Base-by-base conservation (phyloP, 2,797 vertebrate species). In the Sebastes cheni region DNA sequence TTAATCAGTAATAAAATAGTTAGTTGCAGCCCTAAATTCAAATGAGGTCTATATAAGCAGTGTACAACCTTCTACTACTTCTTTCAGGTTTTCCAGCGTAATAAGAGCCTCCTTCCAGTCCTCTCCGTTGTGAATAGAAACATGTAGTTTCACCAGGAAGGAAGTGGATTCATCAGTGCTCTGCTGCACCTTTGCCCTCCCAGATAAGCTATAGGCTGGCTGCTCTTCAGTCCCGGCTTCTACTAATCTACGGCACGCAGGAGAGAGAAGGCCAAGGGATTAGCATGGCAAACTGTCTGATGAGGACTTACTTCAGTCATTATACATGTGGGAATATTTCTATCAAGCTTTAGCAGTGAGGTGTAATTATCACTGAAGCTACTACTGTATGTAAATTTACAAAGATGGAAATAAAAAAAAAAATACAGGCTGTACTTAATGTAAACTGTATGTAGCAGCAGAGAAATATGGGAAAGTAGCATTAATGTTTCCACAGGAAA, bases 401-500 rank as follows among this genome's bases (percentile, higher is more conserved):
- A 1, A 30, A 25, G 9, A 59, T 8, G 16, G 7, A 23, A 60
- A 60, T 13, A 42, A 61, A n/a, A 6, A n/a, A 4, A 66, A 30
- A 34, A 36, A 16, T 3, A 20, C 12, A 39, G 4, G n/a, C 67
- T 13, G 29, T 1, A 3, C 23, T 34, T 52, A 5, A 61, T 64
- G 52, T 55, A 6, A 6, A 4, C 5, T 54, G 29, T 30, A 2
- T n/a, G 23, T 22, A 56, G 80, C 72, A 68, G 64, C 50, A 61
- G 61, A 54, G 59, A 65, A 68, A 72, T 65, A 74, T 52, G 59
- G 67, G 67, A 61, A 74, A 34, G 72, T 2, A 50, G 70, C 65
- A 62, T 64, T 86, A 36, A 65, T 84, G 46, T 89, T 91, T 91
- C 84, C 85, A 83, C 79, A 74, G 84, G 78, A 87, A 82, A 67